Evolutionary conservation across 2,113 vertebrate species (phyloP).

Genomic region (Pseudorhombus dupliciocellatus): DNA sequence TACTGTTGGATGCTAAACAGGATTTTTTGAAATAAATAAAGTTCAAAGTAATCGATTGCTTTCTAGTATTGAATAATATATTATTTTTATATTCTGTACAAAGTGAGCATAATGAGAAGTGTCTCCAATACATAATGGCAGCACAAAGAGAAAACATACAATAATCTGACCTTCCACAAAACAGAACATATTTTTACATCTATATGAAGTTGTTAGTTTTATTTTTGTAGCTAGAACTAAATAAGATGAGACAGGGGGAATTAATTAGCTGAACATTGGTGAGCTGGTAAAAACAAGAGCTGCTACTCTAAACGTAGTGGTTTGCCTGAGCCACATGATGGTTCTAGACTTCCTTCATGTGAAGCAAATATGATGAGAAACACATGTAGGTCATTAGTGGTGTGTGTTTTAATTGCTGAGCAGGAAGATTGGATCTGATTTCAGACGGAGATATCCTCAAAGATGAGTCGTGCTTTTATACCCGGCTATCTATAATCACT

Average conservation of each 20-base stretch:
- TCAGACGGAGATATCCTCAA: conserved; percentile 40
- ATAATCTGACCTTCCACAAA: no score
- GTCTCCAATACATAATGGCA: no score
- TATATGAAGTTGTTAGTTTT: background rate
- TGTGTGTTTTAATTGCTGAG: conserved; percentile 68
- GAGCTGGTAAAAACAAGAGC: background rate
- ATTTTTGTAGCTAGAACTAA: background rate
- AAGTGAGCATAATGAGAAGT: no score
- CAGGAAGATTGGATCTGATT: conserved; percentile 61
- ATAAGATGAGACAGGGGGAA: background rate
- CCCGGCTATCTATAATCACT: conserved; percentile 21
- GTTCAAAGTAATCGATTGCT: no score
- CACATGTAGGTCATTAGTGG: conserved; percentile 66
- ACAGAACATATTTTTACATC: no score
- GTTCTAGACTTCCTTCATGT: conserved; percentile 45
- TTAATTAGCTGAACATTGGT: background rate
- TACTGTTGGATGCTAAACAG: background rate
- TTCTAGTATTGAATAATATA: no score
- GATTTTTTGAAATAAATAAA: no score
- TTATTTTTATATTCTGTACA: no score
- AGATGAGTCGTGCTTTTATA: conserved; percentile 23
- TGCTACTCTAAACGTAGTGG: conserved; percentile 2
- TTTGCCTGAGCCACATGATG: conserved; percentile 46
- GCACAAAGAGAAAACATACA: no score
- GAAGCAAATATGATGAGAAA: conserved; percentile 73